Percentiles rank a stretch among this genome's conserved stretches.
Evolutionary conservation across 2,888 invertebrate genomes (phyloP).

Genomic region (Macrosiphum euphorbiae): DNA sequence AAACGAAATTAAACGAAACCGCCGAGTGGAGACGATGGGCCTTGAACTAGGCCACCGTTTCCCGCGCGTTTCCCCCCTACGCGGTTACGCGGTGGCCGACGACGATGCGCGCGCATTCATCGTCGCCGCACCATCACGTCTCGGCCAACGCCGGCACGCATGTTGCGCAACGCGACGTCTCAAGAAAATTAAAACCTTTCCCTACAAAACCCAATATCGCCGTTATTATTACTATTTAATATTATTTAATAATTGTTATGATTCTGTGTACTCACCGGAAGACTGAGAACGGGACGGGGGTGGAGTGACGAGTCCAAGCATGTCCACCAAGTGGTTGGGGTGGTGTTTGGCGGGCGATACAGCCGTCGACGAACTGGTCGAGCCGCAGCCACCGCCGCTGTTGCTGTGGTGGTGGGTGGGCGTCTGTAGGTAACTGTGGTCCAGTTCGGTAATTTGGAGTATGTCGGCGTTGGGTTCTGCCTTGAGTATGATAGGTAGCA

Average conservation of each 20-base stretch:
- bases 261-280: slow-evolving; percentile 47
- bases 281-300: slow-evolving; percentile 58
- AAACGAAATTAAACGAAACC: neutral
- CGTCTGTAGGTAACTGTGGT: slow-evolving; percentile 60
- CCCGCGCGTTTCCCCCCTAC: slow-evolving; percentile 51
- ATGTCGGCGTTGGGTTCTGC: slow-evolving; percentile 54
- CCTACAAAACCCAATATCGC: neutral
- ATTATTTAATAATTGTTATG: too few species aligned
- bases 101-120: slow-evolving; percentile 36
- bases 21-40: slow-evolving; percentile 16
- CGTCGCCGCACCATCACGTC: neutral
- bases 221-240: neutral
- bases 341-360: slow-evolving; percentile 43
- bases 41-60: slow-evolving; percentile 64
- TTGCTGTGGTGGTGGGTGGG: neutral
- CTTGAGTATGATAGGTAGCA: slow-evolving; percentile 59
- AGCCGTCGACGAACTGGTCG: slow-evolving; percentile 20
- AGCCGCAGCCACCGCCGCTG: neutral
- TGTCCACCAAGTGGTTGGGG: slow-evolving; percentile 49
- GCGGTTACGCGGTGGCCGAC: neutral
- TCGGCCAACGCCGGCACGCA: slow-evolving; percentile 23
- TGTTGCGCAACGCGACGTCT: slow-evolving; percentile 33
- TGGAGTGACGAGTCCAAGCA: slow-evolving; percentile 61
- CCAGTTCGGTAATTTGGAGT: slow-evolving; percentile 55
- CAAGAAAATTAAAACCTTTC: neutral